These are phyloP conservation scores for Cephus rjabovi DNA, from an alignment of 2,888 invertebrate species.

Conservation along the genomic window DNA sequence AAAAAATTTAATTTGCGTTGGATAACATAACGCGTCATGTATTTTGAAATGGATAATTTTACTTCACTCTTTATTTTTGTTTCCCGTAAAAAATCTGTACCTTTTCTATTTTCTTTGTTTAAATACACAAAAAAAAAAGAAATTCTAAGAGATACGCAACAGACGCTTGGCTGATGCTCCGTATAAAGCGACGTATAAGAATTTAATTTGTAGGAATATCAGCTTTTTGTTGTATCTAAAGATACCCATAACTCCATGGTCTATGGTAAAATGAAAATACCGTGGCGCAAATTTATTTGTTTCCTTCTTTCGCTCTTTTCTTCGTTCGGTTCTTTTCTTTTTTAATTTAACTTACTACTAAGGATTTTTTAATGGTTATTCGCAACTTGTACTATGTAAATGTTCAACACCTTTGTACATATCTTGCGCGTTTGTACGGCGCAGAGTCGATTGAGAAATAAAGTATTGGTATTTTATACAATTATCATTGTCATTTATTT, in stretches of 20 bases:
- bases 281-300: background rate
- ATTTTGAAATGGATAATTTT: background rate
- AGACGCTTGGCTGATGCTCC: background rate
- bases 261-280: background rate
- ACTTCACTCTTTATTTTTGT: background rate
- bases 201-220: background rate
- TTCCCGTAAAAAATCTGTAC: background rate
- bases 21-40: background rate
- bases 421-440: constrained; percentile 42
- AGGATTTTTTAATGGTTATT: constrained; percentile 45
- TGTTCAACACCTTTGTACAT: constrained; percentile 51
- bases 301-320: background rate
- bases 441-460: constrained; percentile 58
- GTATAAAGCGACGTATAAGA: background rate
- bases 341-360: constrained; percentile 44
- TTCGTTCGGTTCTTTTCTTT: constrained; percentile 32
- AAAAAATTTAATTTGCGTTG: background rate
- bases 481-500: constrained; percentile 15
- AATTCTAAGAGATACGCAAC: constrained; percentile 13
- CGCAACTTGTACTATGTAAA: constrained; percentile 51
- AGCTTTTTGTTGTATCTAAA: background rate
- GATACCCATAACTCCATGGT: background rate
- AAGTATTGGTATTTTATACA: constrained; percentile 64
- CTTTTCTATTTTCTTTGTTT: background rate
- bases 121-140: constrained; percentile 17